Evolutionary conservation across 2,888 invertebrate species (phyloP).

Genomic region (Tetragonisca angustula): DNA sequence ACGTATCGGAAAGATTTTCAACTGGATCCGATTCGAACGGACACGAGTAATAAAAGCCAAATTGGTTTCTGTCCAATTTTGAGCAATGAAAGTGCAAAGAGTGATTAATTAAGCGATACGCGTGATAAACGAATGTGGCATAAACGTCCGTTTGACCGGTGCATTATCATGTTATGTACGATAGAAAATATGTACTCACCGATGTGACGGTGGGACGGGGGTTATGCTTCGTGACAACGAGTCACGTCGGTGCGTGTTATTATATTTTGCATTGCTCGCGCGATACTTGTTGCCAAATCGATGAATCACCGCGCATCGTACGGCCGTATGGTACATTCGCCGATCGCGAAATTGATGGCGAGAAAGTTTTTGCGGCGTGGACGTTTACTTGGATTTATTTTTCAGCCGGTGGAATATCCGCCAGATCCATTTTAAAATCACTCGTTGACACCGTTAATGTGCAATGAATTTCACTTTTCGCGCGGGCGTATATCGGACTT

Average conservation of each 20-base stretch:
- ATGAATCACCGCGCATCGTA: neutral
- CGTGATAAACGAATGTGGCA: conserved; percentile 55
- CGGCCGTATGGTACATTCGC: neutral
- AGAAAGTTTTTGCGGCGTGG: neutral
- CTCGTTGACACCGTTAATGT: neutral
- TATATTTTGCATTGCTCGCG: conserved; percentile 28
- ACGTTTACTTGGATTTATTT: neutral
- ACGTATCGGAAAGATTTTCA: conserved; percentile 17
- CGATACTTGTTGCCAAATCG: neutral
- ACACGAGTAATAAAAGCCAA: conserved; percentile 49
- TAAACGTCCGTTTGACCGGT: conserved; percentile 39
- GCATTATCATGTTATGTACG: conserved; percentile 31
- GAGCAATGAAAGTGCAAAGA: conserved; percentile 56
- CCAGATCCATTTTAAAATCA: neutral
- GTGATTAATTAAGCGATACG: conserved; percentile 60
- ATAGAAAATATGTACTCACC: conserved; percentile 49
- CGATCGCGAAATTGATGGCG: neutral
- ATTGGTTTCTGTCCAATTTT: conserved; percentile 56
- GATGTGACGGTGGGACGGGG: neutral
- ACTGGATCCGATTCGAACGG: conserved; percentile 32
- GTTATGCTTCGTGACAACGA: conserved; percentile 42
- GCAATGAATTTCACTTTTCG: neutral
- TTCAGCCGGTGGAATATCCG: neutral
- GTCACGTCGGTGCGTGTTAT: conserved; percentile 38
- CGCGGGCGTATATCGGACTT: no score